Conservation (phyloP, 1,140 invertebrate species). For the Magallana angulata region DNA sequence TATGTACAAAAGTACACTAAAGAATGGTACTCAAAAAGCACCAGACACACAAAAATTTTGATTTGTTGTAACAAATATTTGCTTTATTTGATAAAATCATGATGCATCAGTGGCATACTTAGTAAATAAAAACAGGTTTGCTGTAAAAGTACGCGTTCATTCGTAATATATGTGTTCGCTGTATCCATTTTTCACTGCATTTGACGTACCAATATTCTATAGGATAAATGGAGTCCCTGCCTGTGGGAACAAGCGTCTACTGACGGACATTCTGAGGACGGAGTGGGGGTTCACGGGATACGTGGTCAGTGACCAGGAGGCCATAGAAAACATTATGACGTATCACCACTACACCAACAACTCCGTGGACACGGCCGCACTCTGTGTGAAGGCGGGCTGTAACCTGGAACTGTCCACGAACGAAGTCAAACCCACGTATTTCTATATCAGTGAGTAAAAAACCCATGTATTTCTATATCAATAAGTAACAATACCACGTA, state of each 20-base stretch:
- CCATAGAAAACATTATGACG: slow-evolving; percentile 71
- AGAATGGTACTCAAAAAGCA: too few species aligned
- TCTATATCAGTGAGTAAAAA: slow-evolving; percentile 61
- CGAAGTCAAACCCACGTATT: slow-evolving; percentile 54
- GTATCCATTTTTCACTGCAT: too few species aligned
- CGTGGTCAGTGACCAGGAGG: slow-evolving; percentile 75
- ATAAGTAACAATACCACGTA: too few species aligned
- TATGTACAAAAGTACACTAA: too few species aligned
- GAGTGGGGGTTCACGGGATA: slow-evolving; percentile 75
- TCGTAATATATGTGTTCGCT: too few species aligned
- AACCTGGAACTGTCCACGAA: slow-evolving; percentile 70
- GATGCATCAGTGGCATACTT: too few species aligned
- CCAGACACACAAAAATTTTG: too few species aligned
- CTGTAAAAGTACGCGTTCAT: too few species aligned
- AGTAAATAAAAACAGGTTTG: too few species aligned
- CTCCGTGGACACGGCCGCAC: slow-evolving; percentile 67
- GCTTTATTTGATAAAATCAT: too few species aligned
- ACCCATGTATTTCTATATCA: too few species aligned
- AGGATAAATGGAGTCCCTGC: slow-evolving; percentile 76
- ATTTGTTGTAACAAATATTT: too few species aligned
- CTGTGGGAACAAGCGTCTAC: slow-evolving; percentile 73
- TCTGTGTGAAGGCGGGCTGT: slow-evolving; percentile 71
- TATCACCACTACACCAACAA: slow-evolving; percentile 70
- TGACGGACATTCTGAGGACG: slow-evolving; percentile 73
- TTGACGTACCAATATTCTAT: neutral